These are phyloP conservation scores for Neuroterus valhalla DNA, from an alignment of 1,140 invertebrate genomes.

Conservation along the genomic window DNA sequence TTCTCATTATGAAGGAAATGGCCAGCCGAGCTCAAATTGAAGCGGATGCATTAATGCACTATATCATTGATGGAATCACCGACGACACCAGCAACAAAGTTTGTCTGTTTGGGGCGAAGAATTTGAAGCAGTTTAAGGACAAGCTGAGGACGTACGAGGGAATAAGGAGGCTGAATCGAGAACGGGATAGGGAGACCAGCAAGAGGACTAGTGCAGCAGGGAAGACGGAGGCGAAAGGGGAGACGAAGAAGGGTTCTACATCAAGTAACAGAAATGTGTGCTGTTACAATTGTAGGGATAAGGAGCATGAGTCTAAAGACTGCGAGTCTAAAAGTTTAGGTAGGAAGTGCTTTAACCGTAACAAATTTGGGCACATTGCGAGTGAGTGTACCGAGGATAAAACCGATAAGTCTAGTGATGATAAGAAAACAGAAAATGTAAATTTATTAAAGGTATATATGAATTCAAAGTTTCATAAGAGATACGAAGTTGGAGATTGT, in stretches of 20 bases:
- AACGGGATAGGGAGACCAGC: not conserved
- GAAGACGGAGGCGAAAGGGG: no score
- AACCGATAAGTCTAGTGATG: not conserved
- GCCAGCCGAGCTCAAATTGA: constrained; percentile 44
- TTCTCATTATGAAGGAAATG: constrained; percentile 49
- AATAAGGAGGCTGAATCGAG: not conserved
- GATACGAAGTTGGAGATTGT: no score
- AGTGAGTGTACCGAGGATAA: not conserved
- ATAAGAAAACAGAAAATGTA: no score
- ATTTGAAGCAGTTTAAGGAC: constrained; percentile 36
- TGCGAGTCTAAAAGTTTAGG: constrained; percentile 6
- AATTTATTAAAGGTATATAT: no score
- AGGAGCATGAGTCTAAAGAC: constrained; percentile 18
- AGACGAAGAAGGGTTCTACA: not conserved
- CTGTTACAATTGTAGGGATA: constrained; percentile 30
- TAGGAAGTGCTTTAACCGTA: constrained; percentile 1
- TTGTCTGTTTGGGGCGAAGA: constrained; percentile 42
- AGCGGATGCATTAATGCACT: constrained; percentile 51
- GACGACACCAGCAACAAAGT: constrained; percentile 42
- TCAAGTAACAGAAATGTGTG: not conserved
- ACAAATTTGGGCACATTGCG: not conserved
- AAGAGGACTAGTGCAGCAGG: no score
- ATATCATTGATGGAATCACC: constrained; percentile 54
- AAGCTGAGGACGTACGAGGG: constrained; percentile 34
- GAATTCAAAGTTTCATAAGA: no score